Conservation (phyloP, 2,113 vertebrate species). For the Carassius carassius region DNA sequence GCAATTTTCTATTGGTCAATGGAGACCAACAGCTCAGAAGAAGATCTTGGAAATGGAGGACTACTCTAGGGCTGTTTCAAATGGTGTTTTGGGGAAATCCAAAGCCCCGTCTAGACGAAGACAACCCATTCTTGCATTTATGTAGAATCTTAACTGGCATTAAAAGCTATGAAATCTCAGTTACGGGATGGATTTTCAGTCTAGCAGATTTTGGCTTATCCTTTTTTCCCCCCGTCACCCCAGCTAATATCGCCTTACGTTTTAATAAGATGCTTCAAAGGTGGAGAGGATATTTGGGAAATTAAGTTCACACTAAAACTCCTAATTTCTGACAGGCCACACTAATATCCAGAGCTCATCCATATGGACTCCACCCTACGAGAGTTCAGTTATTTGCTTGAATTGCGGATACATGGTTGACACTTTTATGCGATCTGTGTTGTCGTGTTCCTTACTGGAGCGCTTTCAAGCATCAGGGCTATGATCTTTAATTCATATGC, state of each 20-base stretch:
- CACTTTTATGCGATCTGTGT: background rate
- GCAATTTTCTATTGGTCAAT: background rate
- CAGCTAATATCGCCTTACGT: slow-evolving; percentile 7
- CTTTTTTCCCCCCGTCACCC: background rate
- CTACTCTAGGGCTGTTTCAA: background rate
- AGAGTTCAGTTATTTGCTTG: background rate
- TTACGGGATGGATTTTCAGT: background rate
- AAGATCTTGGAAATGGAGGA: background rate
- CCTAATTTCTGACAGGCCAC: background rate
- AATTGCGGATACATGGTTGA: background rate
- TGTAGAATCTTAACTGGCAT: slow-evolving; percentile 26
- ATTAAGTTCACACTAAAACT: slow-evolving; percentile 1
- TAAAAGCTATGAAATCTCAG: slow-evolving; percentile 1
- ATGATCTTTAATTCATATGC: slow-evolving; percentile 27
- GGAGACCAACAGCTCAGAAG: background rate
- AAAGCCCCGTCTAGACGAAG: background rate
- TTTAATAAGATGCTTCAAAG: background rate
- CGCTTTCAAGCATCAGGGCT: background rate
- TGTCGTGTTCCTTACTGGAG: background rate
- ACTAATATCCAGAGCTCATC: background rate
- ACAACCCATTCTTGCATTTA: background rate
- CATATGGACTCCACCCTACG: background rate
- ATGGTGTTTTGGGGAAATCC: background rate
- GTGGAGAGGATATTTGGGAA: background rate
- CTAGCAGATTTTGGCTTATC: background rate